phyloP scores from a whole-genome alignment of 2,797 vertebrate genomes.

The Sebastes kiyomatsui region DNA sequence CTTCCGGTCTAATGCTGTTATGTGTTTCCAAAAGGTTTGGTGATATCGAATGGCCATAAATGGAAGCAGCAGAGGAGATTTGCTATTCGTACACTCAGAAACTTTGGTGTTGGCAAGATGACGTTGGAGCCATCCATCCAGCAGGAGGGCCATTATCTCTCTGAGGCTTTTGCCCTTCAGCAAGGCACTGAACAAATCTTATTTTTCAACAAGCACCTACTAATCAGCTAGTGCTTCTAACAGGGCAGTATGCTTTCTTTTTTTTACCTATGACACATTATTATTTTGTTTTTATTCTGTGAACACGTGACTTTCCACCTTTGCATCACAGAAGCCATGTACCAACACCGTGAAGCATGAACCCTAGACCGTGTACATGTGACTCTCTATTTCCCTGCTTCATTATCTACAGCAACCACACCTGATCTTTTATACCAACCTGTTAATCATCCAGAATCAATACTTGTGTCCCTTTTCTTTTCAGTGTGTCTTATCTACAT shows the following conservation, averaged over 20 bases:
- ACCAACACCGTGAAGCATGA: background rate
- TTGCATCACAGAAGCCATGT: background rate
- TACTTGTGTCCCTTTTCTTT: too few species aligned
- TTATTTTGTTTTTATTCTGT: background rate
- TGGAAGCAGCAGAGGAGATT: conserved; percentile 79
- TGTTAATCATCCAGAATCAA: too few species aligned
- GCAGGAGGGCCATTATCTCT: conserved; percentile 66
- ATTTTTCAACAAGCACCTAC: background rate
- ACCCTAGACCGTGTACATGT: background rate
- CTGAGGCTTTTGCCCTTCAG: conserved; percentile 53
- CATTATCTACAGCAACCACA: too few species aligned
- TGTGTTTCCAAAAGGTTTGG: conserved; percentile 60
- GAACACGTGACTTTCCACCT: background rate
- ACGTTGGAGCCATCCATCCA: conserved; percentile 70
- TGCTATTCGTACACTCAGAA: conserved; percentile 72
- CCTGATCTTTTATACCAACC: too few species aligned
- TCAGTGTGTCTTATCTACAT: too few species aligned
- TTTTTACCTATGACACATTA: background rate
- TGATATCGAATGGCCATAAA: conserved; percentile 46
- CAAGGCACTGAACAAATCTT: conserved; percentile 47
- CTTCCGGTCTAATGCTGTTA: background rate
- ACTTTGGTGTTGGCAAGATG: conserved; percentile 75
- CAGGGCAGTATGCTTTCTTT: background rate
- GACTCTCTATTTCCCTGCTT: too few species aligned
- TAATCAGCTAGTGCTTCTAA: background rate